Evolutionary conservation across 2,113 vertebrate genomes (phyloP).

Genomic region (Pseudois nayaur): DNA sequence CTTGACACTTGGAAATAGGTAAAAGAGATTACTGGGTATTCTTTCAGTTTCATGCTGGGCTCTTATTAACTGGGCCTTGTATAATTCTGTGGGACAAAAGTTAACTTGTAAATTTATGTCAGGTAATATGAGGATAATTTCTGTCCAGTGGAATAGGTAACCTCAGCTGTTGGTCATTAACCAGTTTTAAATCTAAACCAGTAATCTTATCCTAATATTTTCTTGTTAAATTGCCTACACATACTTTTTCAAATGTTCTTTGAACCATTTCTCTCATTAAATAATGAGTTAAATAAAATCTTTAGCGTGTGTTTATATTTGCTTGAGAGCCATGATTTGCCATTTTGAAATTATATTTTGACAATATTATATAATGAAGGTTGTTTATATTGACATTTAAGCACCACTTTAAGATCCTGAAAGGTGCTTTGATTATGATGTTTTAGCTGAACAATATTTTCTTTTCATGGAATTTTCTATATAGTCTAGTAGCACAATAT

Average conservation of each 20-base stretch:
- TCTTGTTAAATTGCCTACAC: neutral
- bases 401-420: neutral
- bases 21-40: neutral
- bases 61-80: neutral
- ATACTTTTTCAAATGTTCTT: neutral
- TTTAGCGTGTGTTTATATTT: conserved; percentile 23
- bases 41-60: neutral
- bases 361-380: neutral
- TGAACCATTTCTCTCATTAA: neutral
- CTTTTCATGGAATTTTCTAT: neutral
- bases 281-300: conserved; percentile 5
- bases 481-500: neutral
- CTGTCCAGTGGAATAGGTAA: neutral
- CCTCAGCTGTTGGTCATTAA: neutral
- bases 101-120: conserved; percentile 5
- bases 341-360: neutral
- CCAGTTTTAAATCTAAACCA: neutral
- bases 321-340: neutral
- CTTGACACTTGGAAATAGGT: neutral
- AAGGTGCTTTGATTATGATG: conserved; percentile 12
- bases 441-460: neutral
- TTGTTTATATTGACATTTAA: neutral
- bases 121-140: neutral
- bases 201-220: neutral
- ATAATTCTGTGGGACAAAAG: neutral